Evolutionary conservation across 1,140 invertebrate genomes (phyloP), one percentile per base, ranked within the genome.

Genomic region (Meloidogyne chitwoodi): DNA sequence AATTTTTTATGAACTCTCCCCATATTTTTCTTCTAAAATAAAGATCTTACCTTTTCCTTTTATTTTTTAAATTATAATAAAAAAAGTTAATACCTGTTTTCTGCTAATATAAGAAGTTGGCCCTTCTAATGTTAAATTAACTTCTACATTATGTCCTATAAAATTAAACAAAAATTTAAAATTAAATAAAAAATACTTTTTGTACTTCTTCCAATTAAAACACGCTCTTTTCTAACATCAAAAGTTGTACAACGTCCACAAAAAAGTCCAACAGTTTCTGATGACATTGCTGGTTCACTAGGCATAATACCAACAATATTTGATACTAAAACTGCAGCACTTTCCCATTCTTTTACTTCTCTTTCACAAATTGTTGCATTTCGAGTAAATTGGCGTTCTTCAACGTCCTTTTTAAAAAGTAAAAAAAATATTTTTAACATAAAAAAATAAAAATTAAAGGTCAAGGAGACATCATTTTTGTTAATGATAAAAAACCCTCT

Each of bases 161-260:
- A 56, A 41, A 12, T 41, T 41, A 2, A 38, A 72, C 2, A 3
- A 16, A 34, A 34, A 10, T 24, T 64, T 64, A 10, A 22, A 48
- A 56, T 2, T 16, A 61, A 11, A 14, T 48, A 34, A 31, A 31
- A 61, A 12, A 41, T 29, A 73, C 70, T 73, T 24, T 93, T 92
- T 0, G 94, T 93, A 56, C n/a, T 72, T 19, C 72, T 44, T 19
- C 80, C 70, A 79, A 78, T 75, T 84, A 88, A 88, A 85, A 93
- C 93, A 90, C 97, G 94, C 88, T 92, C 90, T n/a, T 93, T 95
- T 75, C 94, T 90, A 93, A 97, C 97, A 24, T 96, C 90, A 88
- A 96, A 98, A 56, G 94, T 90, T 10, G 98, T 94, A 78, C 94
- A 91, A 77, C 94, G 90, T 10, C 96, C 96, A 48, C 93, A 89